These are phyloP conservation scores for Neopipo cinnamomea DNA, from an alignment of 2,113 vertebrate species.

Conservation along the genomic window DNA sequence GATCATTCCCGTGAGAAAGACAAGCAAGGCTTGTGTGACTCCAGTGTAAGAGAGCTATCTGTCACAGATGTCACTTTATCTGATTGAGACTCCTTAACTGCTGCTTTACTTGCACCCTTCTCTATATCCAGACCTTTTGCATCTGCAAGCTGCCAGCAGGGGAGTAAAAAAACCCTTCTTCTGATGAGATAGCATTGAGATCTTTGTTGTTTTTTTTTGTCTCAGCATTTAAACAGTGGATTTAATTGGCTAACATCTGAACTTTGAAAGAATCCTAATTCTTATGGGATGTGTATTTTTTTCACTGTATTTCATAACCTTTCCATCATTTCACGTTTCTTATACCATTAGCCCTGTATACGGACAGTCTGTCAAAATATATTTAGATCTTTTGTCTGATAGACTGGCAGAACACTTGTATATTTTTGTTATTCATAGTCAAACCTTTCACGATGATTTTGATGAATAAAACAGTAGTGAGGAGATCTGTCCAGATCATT, in stretches of 20 bases:
- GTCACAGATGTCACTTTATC: conserved; percentile 81
- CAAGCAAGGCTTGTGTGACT: conserved; percentile 78
- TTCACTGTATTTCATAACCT: conserved; percentile 25
- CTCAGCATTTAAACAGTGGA: conserved; percentile 29
- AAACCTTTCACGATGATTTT: neutral
- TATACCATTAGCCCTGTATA: neutral
- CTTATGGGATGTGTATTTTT: neutral
- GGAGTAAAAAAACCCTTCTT: neutral
- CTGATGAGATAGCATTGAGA: conserved; percentile 50
- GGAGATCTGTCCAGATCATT: neutral
- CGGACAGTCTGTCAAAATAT: neutral
- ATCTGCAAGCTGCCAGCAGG: conserved; percentile 66
- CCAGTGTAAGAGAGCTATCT: conserved; percentile 76
- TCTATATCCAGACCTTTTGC: conserved; percentile 59
- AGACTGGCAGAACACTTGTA: neutral
- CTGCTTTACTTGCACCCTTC: conserved; percentile 57
- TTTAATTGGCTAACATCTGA: conserved; percentile 61
- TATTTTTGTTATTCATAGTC: neutral
- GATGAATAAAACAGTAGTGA: neutral
- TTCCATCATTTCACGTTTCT: conserved; percentile 11
- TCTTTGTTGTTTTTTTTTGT: conserved; percentile 64
- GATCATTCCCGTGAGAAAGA: conserved; percentile 77
- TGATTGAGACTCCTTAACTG: conserved; percentile 70
- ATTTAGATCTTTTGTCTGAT: conserved; percentile 19
- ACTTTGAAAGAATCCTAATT: conserved; percentile 55